Evolutionary conservation across 2,888 invertebrate genomes (phyloP), one percentile per base, ranked within the genome.

Genomic region (Chesias legatella): DNA sequence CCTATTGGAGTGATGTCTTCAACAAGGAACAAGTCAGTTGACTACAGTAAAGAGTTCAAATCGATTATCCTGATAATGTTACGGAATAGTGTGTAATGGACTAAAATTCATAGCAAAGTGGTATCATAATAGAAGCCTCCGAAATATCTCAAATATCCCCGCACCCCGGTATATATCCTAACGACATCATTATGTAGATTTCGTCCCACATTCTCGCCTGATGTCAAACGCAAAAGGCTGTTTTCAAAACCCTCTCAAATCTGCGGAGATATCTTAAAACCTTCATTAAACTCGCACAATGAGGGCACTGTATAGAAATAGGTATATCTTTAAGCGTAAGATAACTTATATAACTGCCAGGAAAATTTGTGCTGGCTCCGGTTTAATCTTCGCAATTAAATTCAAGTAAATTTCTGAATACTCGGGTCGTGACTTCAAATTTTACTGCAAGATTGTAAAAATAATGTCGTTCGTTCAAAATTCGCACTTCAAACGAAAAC

Each of bases 121-220:
- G 27, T 35, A 35, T 38, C 30, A 32, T 39, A 35, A 44, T 35
- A 44, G 9, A 38, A 31, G 28, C 31, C 24, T 10, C 43, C 21
- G 17, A 37, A 43, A 36, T 37, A 43, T 33, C 24, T 24, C 17
- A 38, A 50, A 47, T 41, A 50, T 48, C 38, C 37, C 7, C 23
- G 20, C 40, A 43, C 48, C 48, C 43, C 43, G 38, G 48, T 38
- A 43, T 53, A 46, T 53, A 46, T 49, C 48, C 52, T 69, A 67
- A 68, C 61, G 67, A 68, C 60, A 56, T 63, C 67, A 58, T 67
- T 68, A 67, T 67, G 67, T 58, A 68, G 56, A 69, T 68, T 55
- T 48, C 47, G 56, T 51, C 58, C 53, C 49, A 66, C 49, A 62
- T 67, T 65, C 60, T 48, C 48, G 43, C 58, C 53, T 46, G 27